A percentile compares a stretch with the other conserved stretches of the same genome.
Evolutionary conservation across 2,888 invertebrate genomes (phyloP).

Genomic region (Tinea trinotella): DNA sequence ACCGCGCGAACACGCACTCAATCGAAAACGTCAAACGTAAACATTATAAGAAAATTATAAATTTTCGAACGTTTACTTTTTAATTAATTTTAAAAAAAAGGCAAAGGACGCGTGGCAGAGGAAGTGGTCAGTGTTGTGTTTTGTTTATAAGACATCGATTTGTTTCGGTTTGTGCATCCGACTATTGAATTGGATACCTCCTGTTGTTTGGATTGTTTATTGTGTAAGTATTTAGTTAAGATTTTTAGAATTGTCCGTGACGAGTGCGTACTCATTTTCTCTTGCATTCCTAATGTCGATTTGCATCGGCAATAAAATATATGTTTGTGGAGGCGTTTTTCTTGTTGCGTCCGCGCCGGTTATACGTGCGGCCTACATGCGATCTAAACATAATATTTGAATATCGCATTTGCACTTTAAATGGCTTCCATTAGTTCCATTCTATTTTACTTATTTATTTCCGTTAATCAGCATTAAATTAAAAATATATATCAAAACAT

Average conservation of each 20-base stretch:
- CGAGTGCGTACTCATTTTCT: constrained; percentile 31
- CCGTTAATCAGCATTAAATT: background rate
- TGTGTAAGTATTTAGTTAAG: constrained; percentile 42
- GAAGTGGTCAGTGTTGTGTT: constrained; percentile 53
- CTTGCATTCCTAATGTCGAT: constrained; percentile 38
- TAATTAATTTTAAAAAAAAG: constrained; percentile 1
- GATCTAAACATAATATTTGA: constrained; percentile 11
- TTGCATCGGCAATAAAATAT: constrained; percentile 48
- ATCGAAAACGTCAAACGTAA: background rate
- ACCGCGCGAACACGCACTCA: constrained; percentile 31
- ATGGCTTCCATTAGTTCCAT: background rate
- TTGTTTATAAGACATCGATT: constrained; percentile 32
- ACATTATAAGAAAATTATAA: background rate
- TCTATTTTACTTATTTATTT: background rate
- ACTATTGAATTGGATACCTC: constrained; percentile 36
- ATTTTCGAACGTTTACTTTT: constrained; percentile 5
- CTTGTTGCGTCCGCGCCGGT: constrained; percentile 41
- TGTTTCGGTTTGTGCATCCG: constrained; percentile 38
- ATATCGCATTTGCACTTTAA: background rate
- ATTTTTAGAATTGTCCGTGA: background rate
- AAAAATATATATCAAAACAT: no score
- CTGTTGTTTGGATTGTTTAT: constrained; percentile 44
- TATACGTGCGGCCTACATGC: constrained; percentile 33
- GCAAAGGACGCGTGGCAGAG: constrained; percentile 4
- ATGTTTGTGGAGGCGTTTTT: constrained; percentile 49